A percentile compares a stretch with the other conserved stretches of the same genome.
These are phyloP conservation scores for Thereuonema tuberculata DNA, from an alignment of 1,140 invertebrate species.

Conservation along the genomic window DNA sequence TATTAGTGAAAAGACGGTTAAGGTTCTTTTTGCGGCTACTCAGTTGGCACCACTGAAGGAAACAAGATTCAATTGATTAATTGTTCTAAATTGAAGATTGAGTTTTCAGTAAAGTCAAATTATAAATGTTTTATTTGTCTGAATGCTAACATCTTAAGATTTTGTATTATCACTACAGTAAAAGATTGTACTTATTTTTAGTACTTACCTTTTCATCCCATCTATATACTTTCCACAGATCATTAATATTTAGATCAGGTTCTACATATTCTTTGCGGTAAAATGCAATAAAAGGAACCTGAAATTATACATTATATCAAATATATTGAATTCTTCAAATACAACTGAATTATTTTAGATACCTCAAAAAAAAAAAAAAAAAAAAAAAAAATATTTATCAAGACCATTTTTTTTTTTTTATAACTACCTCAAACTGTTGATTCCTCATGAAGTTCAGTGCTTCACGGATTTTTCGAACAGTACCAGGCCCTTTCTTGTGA, in stretches of 20 bases:
- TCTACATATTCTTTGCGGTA: conserved; percentile 97
- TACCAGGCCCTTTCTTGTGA: conserved; percentile 38
- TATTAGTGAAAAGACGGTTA: conserved; percentile 69
- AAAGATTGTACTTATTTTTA: not conserved
- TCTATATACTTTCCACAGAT: conserved; percentile 94
- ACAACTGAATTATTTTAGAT: no score
- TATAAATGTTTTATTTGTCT: not conserved
- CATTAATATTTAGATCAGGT: conserved; percentile 85
- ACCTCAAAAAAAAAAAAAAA: no score
- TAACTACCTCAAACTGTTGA: conserved; percentile 63
- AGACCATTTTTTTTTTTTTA: no score
- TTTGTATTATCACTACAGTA: not conserved
- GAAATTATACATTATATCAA: not conserved
- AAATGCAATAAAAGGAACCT: conserved; percentile 93
- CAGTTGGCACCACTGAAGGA: conserved; percentile 73
- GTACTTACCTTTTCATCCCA: conserved; percentile 70
- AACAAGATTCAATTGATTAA: not conserved
- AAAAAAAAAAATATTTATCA: conserved; percentile 1
- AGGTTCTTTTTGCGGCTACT: conserved; percentile 74
- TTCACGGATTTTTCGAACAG: conserved; percentile 78
- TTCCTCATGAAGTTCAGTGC: conserved; percentile 92
- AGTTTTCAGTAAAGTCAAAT: conserved; percentile 1
- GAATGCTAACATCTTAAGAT: not conserved
- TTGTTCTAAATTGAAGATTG: not conserved
- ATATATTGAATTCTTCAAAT: no score